Evolutionary conservation across 2,888 invertebrate species (phyloP).

Genomic region (Tachina fera): DNA sequence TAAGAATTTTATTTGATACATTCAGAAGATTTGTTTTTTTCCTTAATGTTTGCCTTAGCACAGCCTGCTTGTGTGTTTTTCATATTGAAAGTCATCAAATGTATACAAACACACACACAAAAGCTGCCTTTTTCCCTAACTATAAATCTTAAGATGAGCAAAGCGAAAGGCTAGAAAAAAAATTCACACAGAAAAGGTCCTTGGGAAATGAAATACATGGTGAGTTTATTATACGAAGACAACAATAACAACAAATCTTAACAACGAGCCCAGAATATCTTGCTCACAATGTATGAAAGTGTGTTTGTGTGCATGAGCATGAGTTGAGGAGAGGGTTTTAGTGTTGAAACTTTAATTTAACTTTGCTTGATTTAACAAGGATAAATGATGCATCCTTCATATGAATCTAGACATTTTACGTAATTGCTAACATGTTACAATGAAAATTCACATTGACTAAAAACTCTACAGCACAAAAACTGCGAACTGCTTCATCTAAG

Average conservation of each 20-base stretch:
- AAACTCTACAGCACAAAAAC: conserved; percentile 19
- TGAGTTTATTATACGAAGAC: conserved; percentile 65
- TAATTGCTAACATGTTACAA: conserved; percentile 71
- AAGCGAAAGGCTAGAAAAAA: conserved; percentile 16
- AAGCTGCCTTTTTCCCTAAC: conserved; percentile 25
- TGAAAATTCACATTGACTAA: conserved; percentile 60
- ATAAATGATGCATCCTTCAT: conserved; percentile 78
- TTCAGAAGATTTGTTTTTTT: conserved; percentile 9
- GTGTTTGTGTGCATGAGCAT: neutral
- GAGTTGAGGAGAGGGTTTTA: conserved; percentile 56
- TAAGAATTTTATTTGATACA: conserved; percentile 54
- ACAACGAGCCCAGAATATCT: conserved; percentile 25
- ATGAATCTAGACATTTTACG: conserved; percentile 73
- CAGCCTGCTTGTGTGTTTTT: conserved; percentile 14
- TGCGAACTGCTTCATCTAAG: neutral
- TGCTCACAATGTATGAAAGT: neutral
- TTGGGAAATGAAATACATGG: conserved; percentile 65
- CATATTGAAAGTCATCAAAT: neutral
- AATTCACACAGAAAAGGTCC: conserved; percentile 56
- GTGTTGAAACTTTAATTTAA: conserved; percentile 72
- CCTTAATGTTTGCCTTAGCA: neutral
- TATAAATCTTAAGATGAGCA: conserved; percentile 63
- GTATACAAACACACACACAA: conserved; percentile 11
- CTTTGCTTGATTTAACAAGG: conserved; percentile 77
- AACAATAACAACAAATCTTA: conserved; percentile 34